A percentile compares a stretch with the other conserved stretches of the same genome.
These are phyloP conservation scores for Oryzias sinensis DNA, from an alignment of 2,797 vertebrate genomes.

Conservation along the genomic window DNA sequence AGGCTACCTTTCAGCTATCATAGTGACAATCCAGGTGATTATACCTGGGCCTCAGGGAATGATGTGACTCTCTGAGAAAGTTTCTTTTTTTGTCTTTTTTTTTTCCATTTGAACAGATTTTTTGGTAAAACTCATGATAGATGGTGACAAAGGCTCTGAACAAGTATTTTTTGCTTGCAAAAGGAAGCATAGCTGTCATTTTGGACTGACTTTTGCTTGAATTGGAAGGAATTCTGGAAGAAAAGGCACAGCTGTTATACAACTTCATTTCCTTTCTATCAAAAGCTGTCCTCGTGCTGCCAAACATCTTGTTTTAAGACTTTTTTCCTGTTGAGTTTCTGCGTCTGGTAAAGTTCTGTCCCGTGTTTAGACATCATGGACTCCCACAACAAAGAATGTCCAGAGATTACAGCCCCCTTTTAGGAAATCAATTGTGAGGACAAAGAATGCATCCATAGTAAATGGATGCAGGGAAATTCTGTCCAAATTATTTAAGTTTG, in stretches of 20 bases:
- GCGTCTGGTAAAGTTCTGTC: constrained; percentile 43
- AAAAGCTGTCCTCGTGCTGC: constrained; percentile 22
- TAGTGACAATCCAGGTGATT: constrained; percentile 50
- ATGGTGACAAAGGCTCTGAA: background rate
- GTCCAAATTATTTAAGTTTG: too few relatives aligned
- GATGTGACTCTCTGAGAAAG: constrained; percentile 21
- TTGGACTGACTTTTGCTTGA: constrained; percentile 20
- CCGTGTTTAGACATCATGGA: constrained; percentile 27
- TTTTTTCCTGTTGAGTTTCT: constrained; percentile 21
- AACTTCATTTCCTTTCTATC: constrained; percentile 10
- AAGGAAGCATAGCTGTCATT: constrained; percentile 14
- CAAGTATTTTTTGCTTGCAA: constrained; percentile 3
- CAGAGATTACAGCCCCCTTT: constrained; percentile 37
- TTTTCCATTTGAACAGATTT: constrained; percentile 5
- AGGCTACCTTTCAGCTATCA: constrained; percentile 21
- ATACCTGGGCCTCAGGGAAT: constrained; percentile 28
- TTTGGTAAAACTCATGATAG: background rate
- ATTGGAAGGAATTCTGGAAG: constrained; percentile 27
- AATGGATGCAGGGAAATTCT: background rate
- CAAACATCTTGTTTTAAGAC: background rate
- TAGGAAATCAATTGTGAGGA: constrained; percentile 27
- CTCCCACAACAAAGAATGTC: constrained; percentile 51
- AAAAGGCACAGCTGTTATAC: constrained; percentile 4
- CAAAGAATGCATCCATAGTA: constrained; percentile 18
- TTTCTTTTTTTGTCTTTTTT: constrained; percentile 9